Base-by-base conservation (phyloP, 2,797 vertebrate species). In the Ctenochaetus hawaiiensis region DNA sequence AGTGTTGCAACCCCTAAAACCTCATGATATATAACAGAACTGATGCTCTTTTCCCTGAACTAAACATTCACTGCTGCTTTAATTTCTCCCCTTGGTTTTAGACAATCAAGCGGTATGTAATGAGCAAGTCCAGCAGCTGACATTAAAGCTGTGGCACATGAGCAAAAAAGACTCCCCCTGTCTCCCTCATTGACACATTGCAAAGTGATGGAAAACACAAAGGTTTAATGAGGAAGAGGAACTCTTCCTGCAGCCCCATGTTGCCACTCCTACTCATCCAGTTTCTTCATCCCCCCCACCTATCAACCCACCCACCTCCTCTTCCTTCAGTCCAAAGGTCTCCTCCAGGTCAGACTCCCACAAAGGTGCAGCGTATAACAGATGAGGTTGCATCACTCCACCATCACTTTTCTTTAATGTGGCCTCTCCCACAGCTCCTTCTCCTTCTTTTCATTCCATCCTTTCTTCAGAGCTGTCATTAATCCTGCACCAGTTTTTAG, bases 331-430 rank as follows among this genome's bases (percentile, higher is more conserved):
- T 77, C 30, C 66, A 73, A 69, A 65, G 70, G 63, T 77, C 74
- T 68, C 49, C 22, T 62, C 17, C 66, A 73, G 79, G 77, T 86
- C 80, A 89, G 56, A 63, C 45, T 52, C 17, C 2, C 37, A 67
- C 83, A 82, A 79, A 78, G 41, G 65, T 75, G 60, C 66, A 70
- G 63, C 43, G 82, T 79, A 91, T 87, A 89, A 92, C 84, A 37
- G 71, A 84, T 75, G 75, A 77, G 34, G 34, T 20, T 57, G 57
- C 72, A 75, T 72, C 69, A 81, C 53, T 52, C 63, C 16, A 49
- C 60, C 62, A 54, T 81, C 67, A 64, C 69, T 84, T 80, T 78
- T 72, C 74, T 64, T 44, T 84, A 87, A 83, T 60, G 57, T 56
- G 75, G 85, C 75, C 71, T 83, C 80, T 69, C 22, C 41, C 30